phyloP scores from a whole-genome alignment of 2,113 vertebrate species.

The Protomyctophum bolini region DNA sequence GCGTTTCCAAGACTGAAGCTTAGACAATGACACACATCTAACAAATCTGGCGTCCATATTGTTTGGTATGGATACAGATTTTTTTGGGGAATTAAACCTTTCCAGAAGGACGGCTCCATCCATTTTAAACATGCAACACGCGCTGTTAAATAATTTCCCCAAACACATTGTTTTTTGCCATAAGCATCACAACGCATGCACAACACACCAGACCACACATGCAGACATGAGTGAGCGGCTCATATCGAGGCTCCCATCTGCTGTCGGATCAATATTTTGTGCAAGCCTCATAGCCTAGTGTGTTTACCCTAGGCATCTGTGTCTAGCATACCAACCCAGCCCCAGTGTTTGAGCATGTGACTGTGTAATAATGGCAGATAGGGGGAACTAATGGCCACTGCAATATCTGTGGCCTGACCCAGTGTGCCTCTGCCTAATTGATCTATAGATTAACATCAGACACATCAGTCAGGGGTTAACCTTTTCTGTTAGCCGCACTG shows the following conservation, averaged over 20 bases:
- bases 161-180: conserved; percentile 44
- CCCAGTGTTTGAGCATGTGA: conserved; percentile 82
- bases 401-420: conserved; percentile 85
- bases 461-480: conserved; percentile 80
- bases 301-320: conserved; percentile 82
- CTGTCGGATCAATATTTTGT: conserved; percentile 85
- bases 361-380: conserved; percentile 85
- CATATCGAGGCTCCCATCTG: conserved; percentile 80
- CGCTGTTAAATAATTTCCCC: conserved; percentile 38
- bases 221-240: conserved; percentile 64
- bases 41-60: too few species aligned
- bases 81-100: conserved; percentile 8
- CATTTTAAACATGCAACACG: conserved; percentile 44
- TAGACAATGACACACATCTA: too few species aligned
- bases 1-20: too few species aligned
- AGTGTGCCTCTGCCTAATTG: conserved; percentile 81
- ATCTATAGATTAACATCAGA: conserved; percentile 84
- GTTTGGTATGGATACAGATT: too few species aligned
- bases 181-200: conserved; percentile 49
- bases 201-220: conserved; percentile 43
- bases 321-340: conserved; percentile 76
- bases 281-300: conserved; percentile 76
- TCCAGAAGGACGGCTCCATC: conserved; percentile 3
- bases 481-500: conserved; percentile 74
- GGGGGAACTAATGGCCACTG: conserved; percentile 78